Evolutionary conservation across 64 coral and sea anemone genomes (phyloP), one percentile per base, ranked within the genome.

Genomic region (Stichodactyla helianthus): DNA sequence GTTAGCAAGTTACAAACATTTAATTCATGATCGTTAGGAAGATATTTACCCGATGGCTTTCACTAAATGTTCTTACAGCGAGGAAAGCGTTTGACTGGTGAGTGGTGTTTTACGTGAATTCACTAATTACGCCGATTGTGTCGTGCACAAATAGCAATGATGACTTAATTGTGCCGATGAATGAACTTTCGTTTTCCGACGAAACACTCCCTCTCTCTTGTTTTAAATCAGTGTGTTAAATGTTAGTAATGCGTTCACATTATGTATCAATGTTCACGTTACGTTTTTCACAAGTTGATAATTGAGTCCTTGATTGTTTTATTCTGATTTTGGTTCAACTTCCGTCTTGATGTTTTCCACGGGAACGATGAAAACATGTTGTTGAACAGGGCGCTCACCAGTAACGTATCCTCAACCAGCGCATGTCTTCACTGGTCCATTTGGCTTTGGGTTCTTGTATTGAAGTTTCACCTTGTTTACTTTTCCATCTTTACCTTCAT

Each of bases 361-460:
- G 13, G 18, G 20, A 50, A 79, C 77, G 15, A 28, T 79, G 16
- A 79, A 11, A 6, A 28, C 12, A 52, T 44, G 77, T 22, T 25
- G 27, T 4, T 79, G 77, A 22, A 87, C 63, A 20, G 90, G 61
- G 11, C 90, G 65, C 16, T 91, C 84, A 52, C 86, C 85, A 52
- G 90, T 91, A 55, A 82, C 56, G 81, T 67, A 83, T 44, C 79
- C 77, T 65, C 78, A 54, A 58, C 84, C 84, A 19, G 86, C 31
- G 63, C 87, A 91, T 50, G 26, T 79, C 18, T 78, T 82, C 20
- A 90, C 16, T 7, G 68, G 6, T 77, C 85, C 68, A 65, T 82
- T 82, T 27, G 82, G 22, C 52, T 85, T 78, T 18, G 67, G 89
- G 31, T 87, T 91, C 51, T 91, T 91, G 52, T 87, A 53, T 10